phyloP scores from a whole-genome alignment of 2,797 vertebrate genomes.

The Sphenopsis melanotis region DNA sequence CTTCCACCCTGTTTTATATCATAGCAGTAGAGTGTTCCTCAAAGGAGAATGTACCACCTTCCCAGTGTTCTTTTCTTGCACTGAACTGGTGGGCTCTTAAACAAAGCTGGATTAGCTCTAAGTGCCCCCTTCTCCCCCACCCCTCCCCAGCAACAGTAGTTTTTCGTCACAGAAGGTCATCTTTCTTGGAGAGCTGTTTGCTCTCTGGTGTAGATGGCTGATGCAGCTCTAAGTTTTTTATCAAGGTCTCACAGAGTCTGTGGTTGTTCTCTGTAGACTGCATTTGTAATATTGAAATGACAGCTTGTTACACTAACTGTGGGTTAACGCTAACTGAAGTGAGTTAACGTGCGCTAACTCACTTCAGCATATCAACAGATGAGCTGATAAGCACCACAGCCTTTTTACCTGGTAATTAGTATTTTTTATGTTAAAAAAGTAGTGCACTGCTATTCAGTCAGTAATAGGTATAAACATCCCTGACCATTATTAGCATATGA shows the following conservation, averaged over 20 bases:
- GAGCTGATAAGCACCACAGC: not conserved
- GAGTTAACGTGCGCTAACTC: rapidly evolving
- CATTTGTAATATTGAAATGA: not conserved
- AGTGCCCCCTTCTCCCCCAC: not conserved
- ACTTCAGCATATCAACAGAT: not conserved
- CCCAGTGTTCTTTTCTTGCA: not conserved
- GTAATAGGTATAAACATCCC: not conserved
- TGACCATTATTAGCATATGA: not conserved
- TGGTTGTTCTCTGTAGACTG: not conserved
- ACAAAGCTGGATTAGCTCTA: not conserved
- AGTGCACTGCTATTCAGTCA: not conserved
- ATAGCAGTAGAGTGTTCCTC: not conserved
- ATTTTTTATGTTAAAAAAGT: not conserved
- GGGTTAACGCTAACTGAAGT: not conserved
- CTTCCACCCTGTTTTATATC: not conserved
- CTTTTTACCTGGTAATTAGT: not conserved
- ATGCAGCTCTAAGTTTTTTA: not conserved
- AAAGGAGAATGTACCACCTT: not conserved
- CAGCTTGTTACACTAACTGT: not conserved
- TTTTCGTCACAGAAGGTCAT: not conserved
- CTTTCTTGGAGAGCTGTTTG: not conserved
- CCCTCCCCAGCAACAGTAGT: rapidly evolving
- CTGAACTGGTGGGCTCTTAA: not conserved
- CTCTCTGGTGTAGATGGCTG: not conserved
- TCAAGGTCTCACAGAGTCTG: not conserved